A percentile compares a stretch with the other conserved stretches of the same genome.
Evolutionary conservation across 1,140 invertebrate species (phyloP).

Genomic region (Cydia strobilella): DNA sequence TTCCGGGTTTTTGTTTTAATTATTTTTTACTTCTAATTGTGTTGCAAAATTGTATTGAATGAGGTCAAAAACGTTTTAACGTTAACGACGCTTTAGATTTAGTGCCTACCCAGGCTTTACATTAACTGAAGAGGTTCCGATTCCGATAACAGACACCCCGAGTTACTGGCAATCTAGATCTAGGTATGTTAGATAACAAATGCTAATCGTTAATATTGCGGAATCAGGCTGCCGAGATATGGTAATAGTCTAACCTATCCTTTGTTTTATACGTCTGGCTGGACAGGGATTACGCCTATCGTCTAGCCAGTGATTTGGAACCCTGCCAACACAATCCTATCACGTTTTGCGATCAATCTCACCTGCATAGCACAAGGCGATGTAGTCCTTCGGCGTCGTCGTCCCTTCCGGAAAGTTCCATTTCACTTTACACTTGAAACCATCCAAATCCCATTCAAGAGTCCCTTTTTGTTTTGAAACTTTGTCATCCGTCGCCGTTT

Average conservation of each 20-base stretch:
- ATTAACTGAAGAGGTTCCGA: too few relatives aligned
- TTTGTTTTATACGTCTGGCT: not conserved
- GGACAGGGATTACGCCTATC: slow-evolving; percentile 6
- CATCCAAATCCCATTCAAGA: slow-evolving; percentile 52
- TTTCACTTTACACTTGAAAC: slow-evolving; percentile 50
- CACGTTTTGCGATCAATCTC: slow-evolving; percentile 35
- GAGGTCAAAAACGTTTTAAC: too few relatives aligned
- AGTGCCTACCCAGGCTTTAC: too few relatives aligned
- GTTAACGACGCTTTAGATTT: too few relatives aligned
- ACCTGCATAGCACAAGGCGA: slow-evolving; percentile 69
- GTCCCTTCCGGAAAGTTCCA: slow-evolving; percentile 60
- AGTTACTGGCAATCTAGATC: not conserved
- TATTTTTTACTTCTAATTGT: too few relatives aligned
- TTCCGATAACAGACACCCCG: too few relatives aligned
- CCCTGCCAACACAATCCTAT: not conserved
- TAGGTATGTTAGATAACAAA: not conserved
- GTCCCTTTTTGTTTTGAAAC: slow-evolving; percentile 36
- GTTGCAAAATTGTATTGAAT: too few relatives aligned
- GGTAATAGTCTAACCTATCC: not conserved
- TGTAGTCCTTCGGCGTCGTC: slow-evolving; percentile 59
- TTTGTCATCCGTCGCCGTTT: slow-evolving; percentile 41
- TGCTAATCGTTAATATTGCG: not conserved
- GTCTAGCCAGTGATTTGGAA: slow-evolving; percentile 15
- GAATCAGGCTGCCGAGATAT: not conserved
- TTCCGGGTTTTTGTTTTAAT: too few relatives aligned